phyloP scores from a whole-genome alignment of 2,888 invertebrate genomes.

The Netelia melanura region DNA sequence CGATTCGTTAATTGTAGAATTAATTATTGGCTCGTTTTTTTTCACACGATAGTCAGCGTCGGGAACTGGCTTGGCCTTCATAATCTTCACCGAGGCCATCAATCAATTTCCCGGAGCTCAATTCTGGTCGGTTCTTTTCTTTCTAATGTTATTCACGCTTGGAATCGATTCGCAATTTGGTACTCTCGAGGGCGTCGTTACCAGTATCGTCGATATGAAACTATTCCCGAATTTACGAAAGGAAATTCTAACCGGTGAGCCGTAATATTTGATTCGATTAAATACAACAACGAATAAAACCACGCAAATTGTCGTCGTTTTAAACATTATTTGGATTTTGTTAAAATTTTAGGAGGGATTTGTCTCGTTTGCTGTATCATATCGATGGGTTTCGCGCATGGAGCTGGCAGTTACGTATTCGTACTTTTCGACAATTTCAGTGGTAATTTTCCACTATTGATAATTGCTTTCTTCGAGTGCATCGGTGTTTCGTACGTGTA shows the following conservation, averaged over 20 bases:
- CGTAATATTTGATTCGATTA: constrained; percentile 4
- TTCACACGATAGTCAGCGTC: constrained; percentile 92
- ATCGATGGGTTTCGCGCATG: constrained; percentile 96
- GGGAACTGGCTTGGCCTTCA: constrained; percentile 98
- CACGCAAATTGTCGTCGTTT: not conserved
- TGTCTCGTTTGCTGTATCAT: constrained; percentile 93
- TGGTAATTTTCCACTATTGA: constrained; percentile 95
- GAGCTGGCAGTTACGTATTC: constrained; percentile 97
- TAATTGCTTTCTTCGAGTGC: constrained; percentile 97
- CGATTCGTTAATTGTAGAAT: constrained; percentile 9
- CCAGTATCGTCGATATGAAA: constrained; percentile 98
- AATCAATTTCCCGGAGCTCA: constrained; percentile 98
- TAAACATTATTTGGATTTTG: not conserved
- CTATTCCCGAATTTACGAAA: constrained; percentile 96
- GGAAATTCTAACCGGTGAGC: constrained; percentile 92
- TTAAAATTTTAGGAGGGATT: constrained; percentile 85
- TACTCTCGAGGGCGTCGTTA: constrained; percentile 97
- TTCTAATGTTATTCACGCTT: constrained; percentile 97
- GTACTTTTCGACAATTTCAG: constrained; percentile 97
- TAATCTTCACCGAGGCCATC: constrained; percentile 98
- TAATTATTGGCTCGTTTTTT: constrained; percentile 14
- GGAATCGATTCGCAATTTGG: constrained; percentile 99
- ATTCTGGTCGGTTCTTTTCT: constrained; percentile 98
- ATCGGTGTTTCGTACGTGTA: constrained; percentile 97
- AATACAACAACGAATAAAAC: not conserved